Evolutionary conservation across 2,888 invertebrate genomes (phyloP), one percentile per base, ranked within the genome.

Genomic region (Ichneumon xanthorius): DNA sequence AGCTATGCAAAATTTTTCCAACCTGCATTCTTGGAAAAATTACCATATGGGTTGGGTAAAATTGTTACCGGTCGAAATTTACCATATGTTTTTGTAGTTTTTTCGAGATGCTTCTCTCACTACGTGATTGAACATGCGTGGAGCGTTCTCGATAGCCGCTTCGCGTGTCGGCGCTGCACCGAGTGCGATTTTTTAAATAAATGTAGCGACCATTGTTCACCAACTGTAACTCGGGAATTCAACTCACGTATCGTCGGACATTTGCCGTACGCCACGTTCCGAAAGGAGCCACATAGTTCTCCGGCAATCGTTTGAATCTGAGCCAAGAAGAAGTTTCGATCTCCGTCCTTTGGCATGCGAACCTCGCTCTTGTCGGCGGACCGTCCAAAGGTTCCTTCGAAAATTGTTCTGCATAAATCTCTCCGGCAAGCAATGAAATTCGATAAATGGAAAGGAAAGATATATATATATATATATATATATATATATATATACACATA

Each of bases 271-370:
- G 76, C 65, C 53, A 65, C 65, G 70, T 79, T 85, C 67, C 76
- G n/a, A 48, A 58, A 75, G 22, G 55, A 82, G 48, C 75, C 26
- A 78, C 85, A 76, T 63, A 75, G 45, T 48, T 71, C 48, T 61
- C 63, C 45, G 50, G 22, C 50, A 85, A 85, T 82, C 79, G 82
- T 79, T 82, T 85, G 85, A 85, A 82, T 58, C 63, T 50, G 55
- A 75, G 85, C 85, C 85, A 85, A 85, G 71, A 85, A 58, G 75
- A 26, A 71, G 79, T 71, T 50, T 78, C 82, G 70, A 63, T 75
- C 75, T 71, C 65, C 22, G 70, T 71, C 37, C 73, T 75, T 85
- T 80, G 85, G 85, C 85, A 85, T 58, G 40, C 65, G 65, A 65
- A 19, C 4, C 48, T 58, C 63, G 65, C 55, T 77, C 48, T 76